Evolutionary conservation across 2,113 vertebrate genomes (phyloP).

Genomic region (Dendropsophus ebraccatus): DNA sequence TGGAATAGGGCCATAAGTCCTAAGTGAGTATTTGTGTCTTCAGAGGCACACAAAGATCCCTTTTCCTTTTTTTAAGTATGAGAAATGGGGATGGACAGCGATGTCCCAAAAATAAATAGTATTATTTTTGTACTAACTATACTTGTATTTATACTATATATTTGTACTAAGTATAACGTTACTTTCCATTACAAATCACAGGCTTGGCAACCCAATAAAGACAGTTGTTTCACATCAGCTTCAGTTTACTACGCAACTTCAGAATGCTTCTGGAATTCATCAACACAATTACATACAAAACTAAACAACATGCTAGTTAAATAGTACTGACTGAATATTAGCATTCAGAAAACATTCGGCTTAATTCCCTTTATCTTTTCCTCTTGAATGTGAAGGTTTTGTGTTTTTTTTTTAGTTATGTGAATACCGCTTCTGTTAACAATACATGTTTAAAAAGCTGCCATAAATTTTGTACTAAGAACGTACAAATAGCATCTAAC

Average conservation of each 20-base stretch:
- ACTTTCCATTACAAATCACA: neutral
- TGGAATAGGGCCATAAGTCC: too few relatives aligned
- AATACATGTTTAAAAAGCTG: slow-evolving; percentile 25
- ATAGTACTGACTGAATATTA: slow-evolving; percentile 13
- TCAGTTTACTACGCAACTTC: neutral
- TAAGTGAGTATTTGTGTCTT: too few relatives aligned
- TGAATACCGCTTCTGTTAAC: neutral
- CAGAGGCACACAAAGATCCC: too few relatives aligned
- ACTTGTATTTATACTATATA: too few relatives aligned
- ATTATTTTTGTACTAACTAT: neutral
- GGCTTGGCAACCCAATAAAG: neutral
- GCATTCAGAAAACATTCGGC: neutral
- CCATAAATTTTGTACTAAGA: slow-evolving; percentile 29
- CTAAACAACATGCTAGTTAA: slow-evolving; percentile 18
- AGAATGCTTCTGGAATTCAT: slow-evolving; percentile 11
- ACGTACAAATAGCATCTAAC: slow-evolving; percentile 44
- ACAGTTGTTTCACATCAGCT: neutral
- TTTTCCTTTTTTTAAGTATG: too few relatives aligned
- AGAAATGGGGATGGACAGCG: too few relatives aligned
- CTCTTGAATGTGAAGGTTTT: neutral
- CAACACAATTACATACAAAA: slow-evolving; percentile 16
- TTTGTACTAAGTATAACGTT: neutral
- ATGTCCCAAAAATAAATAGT: too few relatives aligned
- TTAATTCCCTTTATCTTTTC: slow-evolving; percentile 46
- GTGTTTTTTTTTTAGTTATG: neutral